Percentiles rank a stretch among this genome's conserved stretches.
phyloP scores from a whole-genome alignment of 2,797 vertebrate species.

The Ciconia nigra region DNA sequence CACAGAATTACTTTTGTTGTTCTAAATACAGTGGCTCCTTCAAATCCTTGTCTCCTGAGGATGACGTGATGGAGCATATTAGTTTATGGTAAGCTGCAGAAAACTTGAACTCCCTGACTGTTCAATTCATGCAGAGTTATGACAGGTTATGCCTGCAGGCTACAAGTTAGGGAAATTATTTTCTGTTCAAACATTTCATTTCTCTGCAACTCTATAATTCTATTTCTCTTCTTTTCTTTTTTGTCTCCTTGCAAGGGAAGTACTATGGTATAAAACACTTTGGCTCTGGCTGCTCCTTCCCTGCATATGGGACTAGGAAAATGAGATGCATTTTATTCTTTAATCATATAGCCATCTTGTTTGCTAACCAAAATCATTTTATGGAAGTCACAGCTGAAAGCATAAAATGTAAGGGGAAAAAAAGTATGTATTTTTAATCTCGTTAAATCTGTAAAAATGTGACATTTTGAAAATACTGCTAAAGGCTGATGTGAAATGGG shows the following conservation, averaged over 20 bases:
- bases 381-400: slow-evolving; percentile 29
- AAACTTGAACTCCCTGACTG: slow-evolving; percentile 65
- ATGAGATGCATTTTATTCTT: slow-evolving; percentile 4
- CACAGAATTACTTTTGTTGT: slow-evolving; percentile 1
- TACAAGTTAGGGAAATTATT: slow-evolving; percentile 70
- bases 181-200: slow-evolving; percentile 75
- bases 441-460: not conserved
- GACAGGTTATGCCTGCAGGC: slow-evolving; percentile 67
- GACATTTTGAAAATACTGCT: not conserved
- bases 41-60: slow-evolving; percentile 42
- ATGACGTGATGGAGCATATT: slow-evolving; percentile 53
- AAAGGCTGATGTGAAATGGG: not conserved
- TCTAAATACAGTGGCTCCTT: slow-evolving; percentile 34
- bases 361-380: slow-evolving; percentile 49
- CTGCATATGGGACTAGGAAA: not conserved
- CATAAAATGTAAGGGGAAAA: not conserved
- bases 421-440: not conserved
- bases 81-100: slow-evolving; percentile 64
- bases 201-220: slow-evolving; percentile 55
- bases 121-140: slow-evolving; percentile 63
- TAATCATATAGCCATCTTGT: slow-evolving; percentile 43
- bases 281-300: not conserved
- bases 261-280: not conserved
- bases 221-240: not conserved
- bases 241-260: not conserved